Percentiles rank a stretch among this genome's conserved stretches.
Evolutionary conservation across 2,797 vertebrate species (phyloP).

Genomic region (Hemibagrus guttatus): DNA sequence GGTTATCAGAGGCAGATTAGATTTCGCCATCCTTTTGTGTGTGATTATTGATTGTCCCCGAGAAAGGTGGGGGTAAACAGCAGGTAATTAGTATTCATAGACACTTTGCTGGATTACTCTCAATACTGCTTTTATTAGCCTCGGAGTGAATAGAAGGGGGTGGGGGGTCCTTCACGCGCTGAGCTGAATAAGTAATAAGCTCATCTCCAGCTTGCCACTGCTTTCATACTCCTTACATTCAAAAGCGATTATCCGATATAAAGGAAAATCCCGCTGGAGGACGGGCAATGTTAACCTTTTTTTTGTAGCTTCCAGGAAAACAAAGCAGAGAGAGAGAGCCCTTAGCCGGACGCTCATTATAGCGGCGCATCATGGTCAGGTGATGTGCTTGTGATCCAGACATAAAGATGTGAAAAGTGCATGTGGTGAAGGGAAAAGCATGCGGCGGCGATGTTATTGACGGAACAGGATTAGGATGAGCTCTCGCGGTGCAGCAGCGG

Average conservation of each 20-base stretch:
- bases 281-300: constrained; percentile 42
- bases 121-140: constrained; percentile 71
- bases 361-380: background rate
- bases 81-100: constrained; percentile 80
- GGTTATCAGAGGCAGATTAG: constrained; percentile 73
- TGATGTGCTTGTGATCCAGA: constrained; percentile 26
- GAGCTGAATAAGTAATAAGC: constrained; percentile 44
- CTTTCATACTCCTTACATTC: constrained; percentile 44
- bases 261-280: constrained; percentile 35
- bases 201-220: constrained; percentile 34
- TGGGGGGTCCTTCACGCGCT: constrained; percentile 31
- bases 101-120: constrained; percentile 73
- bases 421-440: constrained; percentile 1
- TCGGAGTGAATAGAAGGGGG: constrained; percentile 48
- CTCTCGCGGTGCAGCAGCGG: constrained; percentile 45
- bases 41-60: constrained; percentile 78
- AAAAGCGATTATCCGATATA: constrained; percentile 46
- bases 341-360: background rate
- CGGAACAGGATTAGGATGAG: constrained; percentile 46
- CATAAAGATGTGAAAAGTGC: constrained; percentile 12
- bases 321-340: background rate
- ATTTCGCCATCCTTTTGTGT: constrained; percentile 72
- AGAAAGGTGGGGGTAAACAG: constrained; percentile 77
- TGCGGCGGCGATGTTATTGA: background rate
- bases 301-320: constrained; percentile 17